Evolutionary conservation across 1,140 invertebrate genomes (phyloP), one percentile per base, ranked within the genome.

Genomic region (Aethina tumida): DNA sequence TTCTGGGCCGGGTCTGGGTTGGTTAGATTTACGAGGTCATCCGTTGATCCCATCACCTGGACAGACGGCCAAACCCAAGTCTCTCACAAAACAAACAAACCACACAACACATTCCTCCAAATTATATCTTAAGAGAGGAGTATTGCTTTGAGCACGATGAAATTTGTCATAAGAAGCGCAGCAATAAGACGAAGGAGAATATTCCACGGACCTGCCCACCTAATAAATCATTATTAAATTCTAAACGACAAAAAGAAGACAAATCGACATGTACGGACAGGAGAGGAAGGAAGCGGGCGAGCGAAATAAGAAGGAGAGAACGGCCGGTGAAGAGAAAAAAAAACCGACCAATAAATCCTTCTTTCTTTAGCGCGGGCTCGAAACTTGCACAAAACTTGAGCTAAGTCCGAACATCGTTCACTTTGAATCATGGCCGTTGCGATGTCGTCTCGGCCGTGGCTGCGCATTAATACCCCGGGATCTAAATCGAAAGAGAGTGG

Each of bases 321-420:
- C 5, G 26, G 26, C 26, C 6, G n/a, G n/a, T 22, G 31, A 45
- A 42, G 35, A 44, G 38, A 36, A 41, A 44, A 50, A 56, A 55
- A 56, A 53, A 49, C 43, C 45, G 25, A 28, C 32, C 33, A 46
- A 59, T 59, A 57, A 59, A 57, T 59, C 52, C 40, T 56, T 52
- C 52, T 59, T 59, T 56, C 53, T 53, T 55, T 48, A 46, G 41
- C 36, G 47, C 19, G 48, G 43, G 51, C 40, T 35, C 43, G 46
- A 42, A 55, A 58, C 47, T 55, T 56, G 49, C 52, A 55, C 53
- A 54, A 59, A n/a, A 59, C 55, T 59, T 58, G 51, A 50, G 46
- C 53, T 57, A 60, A 60, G 58, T 58, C 58, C 50, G 48, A 47
- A 52, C 55, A 56, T 58, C 53, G 51, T 54, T 59, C 58, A 59